Evolutionary conservation across 2,113 vertebrate species (phyloP).

Genomic region (Corvus moneduloides): DNA sequence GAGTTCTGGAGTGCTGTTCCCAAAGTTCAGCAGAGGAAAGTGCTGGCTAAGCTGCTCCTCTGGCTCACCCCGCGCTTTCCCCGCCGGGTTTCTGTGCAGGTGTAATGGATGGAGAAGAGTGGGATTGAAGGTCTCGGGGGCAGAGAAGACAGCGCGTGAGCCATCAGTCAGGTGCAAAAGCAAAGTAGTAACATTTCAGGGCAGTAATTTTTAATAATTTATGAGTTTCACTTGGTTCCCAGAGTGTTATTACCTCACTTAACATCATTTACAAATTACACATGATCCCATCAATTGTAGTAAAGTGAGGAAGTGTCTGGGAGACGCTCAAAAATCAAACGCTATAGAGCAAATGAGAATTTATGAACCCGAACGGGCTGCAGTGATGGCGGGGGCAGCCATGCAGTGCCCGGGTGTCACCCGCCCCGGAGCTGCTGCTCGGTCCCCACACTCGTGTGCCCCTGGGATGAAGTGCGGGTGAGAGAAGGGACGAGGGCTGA

Average conservation of each 20-base stretch:
- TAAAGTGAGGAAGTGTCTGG: constrained; percentile 67
- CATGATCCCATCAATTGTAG: constrained; percentile 65
- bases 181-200: constrained; percentile 38
- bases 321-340: constrained; percentile 51
- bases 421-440: neutral
- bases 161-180: constrained; percentile 50
- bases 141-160: neutral
- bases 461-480: accelerated
- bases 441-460: accelerated
- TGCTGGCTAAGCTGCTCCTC: constrained; percentile 34
- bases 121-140: constrained; percentile 23
- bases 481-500: neutral
- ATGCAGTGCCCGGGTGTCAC: neutral
- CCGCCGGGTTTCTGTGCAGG: neutral
- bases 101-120: neutral
- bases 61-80: neutral
- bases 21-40: neutral
- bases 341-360: constrained; percentile 42
- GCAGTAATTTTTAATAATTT: constrained; percentile 65
- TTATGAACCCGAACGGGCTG: neutral
- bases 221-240: constrained; percentile 51
- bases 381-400: neutral
- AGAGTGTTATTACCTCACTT: constrained; percentile 70
- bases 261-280: constrained; percentile 72
- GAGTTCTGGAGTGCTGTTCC: neutral